phyloP scores from a whole-genome alignment of 2,797 vertebrate species.

The Valencia hispanica region DNA sequence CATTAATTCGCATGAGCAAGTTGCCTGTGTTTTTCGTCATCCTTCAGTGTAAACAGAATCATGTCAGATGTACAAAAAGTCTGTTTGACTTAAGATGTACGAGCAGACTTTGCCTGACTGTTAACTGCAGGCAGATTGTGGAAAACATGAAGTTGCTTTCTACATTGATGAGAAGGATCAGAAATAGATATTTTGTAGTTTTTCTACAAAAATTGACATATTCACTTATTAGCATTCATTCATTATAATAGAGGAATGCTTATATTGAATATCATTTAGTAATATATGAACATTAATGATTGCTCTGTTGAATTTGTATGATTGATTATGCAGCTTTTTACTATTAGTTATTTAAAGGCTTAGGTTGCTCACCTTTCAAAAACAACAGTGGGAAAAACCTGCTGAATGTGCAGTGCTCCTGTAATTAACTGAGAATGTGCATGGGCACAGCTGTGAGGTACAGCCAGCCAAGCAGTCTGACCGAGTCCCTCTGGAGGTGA shows the following conservation, averaged over 20 bases:
- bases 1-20: not conserved
- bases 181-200: not conserved
- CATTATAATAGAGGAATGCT: conserved; percentile 21
- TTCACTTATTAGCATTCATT: not conserved
- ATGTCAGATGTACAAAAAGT: not conserved
- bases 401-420: conserved; percentile 67
- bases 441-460: conserved; percentile 61
- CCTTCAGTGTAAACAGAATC: conserved; percentile 2
- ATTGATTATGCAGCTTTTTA: conserved; percentile 8
- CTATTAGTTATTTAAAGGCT: conserved; percentile 17
- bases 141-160: conserved; percentile 37
- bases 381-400: conserved; percentile 44
- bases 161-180: not conserved
- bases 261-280: not conserved
- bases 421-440: conserved; percentile 69
- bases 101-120: conserved; percentile 33
- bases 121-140: conserved; percentile 53
- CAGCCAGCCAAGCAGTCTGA: conserved; percentile 57
- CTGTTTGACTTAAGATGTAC: conserved; percentile 23
- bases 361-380: conserved; percentile 39
- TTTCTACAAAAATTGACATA: not conserved
- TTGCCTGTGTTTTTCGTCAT: not conserved
- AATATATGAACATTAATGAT: conserved; percentile 14
- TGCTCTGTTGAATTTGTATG: not conserved
- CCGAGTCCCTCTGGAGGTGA: conserved; percentile 50